Percentiles rank a stretch among this genome's conserved stretches.
These are phyloP conservation scores for Oceanodroma tethys DNA, from an alignment of 2,113 vertebrate genomes.

Conservation along the genomic window DNA sequence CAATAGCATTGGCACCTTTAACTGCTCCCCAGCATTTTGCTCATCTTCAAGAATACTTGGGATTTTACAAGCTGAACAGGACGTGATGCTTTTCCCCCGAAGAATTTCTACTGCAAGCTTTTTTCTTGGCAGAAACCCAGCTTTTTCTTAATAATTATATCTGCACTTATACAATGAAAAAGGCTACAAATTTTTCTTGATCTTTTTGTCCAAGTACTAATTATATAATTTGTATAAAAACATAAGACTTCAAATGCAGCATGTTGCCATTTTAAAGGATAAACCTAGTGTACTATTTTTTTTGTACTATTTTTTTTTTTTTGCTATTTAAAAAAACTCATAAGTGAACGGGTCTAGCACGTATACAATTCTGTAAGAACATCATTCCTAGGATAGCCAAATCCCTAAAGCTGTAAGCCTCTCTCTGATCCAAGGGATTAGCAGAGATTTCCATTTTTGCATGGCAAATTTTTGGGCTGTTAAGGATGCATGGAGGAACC, in stretches of 20 bases:
- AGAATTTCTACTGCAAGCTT: not conserved
- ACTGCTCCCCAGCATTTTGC: not conserved
- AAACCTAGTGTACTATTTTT: not conserved
- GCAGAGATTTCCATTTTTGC: slow-evolving; percentile 5
- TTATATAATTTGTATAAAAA: not conserved
- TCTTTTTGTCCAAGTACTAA: not conserved
- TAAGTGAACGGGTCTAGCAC: not conserved
- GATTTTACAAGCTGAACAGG: not conserved
- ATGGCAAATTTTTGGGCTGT: not conserved
- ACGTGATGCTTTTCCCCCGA: fast-evolving
- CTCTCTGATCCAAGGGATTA: slow-evolving; percentile 36
- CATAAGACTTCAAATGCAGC: not conserved
- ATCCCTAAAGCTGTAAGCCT: slow-evolving; percentile 18
- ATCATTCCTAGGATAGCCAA: not conserved
- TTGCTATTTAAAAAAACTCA: not conserved
- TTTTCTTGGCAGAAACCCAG: not conserved
- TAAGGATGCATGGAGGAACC: not conserved
- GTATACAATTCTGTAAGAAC: not conserved
- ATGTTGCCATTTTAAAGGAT: not conserved
- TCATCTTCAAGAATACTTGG: not conserved
- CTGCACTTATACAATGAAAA: not conserved
- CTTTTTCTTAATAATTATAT: not conserved
- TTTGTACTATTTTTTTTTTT: not conserved
- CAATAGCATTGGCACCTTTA: not conserved
- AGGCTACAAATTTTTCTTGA: not conserved